Evolutionary conservation across 1,140 invertebrate genomes (phyloP).

Genomic region (Rhagoletis zephyria): DNA sequence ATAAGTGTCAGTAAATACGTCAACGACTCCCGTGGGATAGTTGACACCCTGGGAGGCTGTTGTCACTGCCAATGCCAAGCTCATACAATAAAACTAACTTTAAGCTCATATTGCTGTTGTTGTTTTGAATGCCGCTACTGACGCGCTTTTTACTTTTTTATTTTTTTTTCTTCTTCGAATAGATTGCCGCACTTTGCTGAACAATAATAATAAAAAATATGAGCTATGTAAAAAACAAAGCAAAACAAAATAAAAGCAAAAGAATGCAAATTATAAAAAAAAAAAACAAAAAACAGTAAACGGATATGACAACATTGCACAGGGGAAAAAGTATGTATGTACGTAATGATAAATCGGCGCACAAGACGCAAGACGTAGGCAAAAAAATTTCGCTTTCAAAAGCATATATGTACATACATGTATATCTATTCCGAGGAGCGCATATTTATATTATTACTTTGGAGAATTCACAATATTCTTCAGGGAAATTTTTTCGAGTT

Average conservation of each 20-base stretch:
- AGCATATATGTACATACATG: too few relatives aligned
- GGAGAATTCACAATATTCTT: too few relatives aligned
- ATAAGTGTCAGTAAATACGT: slow-evolving; percentile 49
- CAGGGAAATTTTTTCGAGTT: too few relatives aligned
- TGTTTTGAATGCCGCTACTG: slow-evolving; percentile 25
- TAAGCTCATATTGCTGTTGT: not conserved
- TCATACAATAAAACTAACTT: not conserved
- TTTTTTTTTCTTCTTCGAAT: not conserved
- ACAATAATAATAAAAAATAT: slow-evolving; percentile 47
- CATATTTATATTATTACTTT: too few relatives aligned
- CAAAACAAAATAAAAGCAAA: slow-evolving; percentile 22
- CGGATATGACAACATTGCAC: slow-evolving; percentile 51
- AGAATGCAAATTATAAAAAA: slow-evolving; percentile 47
- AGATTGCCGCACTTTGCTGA: slow-evolving; percentile 6
- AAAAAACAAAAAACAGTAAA: slow-evolving; percentile 21
- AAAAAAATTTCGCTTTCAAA: not conserved
- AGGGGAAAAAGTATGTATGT: not conserved
- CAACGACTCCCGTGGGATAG: slow-evolving; percentile 60
- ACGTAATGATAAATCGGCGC: not conserved
- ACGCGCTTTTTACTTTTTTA: slow-evolving; percentile 6
- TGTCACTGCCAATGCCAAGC: slow-evolving; percentile 52
- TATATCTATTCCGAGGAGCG: too few relatives aligned
- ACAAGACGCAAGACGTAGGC: not conserved
- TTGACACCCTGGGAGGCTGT: slow-evolving; percentile 49
- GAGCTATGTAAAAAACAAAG: not conserved